Evolutionary conservation across 2,888 invertebrate species (phyloP).

Genomic region (Archips xylosteana): DNA sequence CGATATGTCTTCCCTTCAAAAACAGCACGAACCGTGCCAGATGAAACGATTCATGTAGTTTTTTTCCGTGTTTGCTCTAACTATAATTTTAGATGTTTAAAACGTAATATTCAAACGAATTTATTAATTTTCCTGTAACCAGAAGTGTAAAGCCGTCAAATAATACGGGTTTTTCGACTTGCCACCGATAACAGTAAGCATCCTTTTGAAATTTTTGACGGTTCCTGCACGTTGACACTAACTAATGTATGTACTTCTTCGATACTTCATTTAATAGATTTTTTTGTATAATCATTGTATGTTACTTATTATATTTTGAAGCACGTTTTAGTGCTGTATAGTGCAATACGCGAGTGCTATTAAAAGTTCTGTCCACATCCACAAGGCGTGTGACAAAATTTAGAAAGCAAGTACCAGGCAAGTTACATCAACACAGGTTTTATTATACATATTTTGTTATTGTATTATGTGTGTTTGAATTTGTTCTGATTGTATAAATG

Average conservation of each 20-base stretch:
- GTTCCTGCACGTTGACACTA: slow-evolving; percentile 19
- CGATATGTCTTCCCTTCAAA: slow-evolving; percentile 40
- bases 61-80: slow-evolving; percentile 39
- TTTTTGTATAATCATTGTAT: slow-evolving; percentile 33
- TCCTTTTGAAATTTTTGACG: slow-evolving; percentile 13
- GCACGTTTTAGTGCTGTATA: slow-evolving; percentile 56
- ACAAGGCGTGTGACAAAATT: slow-evolving; percentile 11
- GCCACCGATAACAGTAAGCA: background rate
- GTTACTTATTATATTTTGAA: slow-evolving; percentile 40
- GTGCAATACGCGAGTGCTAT: slow-evolving; percentile 42
- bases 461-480: slow-evolving; percentile 58
- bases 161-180: background rate
- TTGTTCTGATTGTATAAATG: slow-evolving; percentile 69
- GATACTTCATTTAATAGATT: slow-evolving; percentile 10
- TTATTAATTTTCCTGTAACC: slow-evolving; percentile 12
- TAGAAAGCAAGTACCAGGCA: slow-evolving; percentile 14
- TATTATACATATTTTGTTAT: slow-evolving; percentile 37
- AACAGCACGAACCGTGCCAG: slow-evolving; percentile 29
- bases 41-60: slow-evolving; percentile 35
- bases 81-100: slow-evolving; percentile 31
- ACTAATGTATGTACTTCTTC: slow-evolving; percentile 24
- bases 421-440: slow-evolving; percentile 38
- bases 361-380: slow-evolving; percentile 28
- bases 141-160: slow-evolving; percentile 1
- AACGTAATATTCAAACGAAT: slow-evolving; percentile 22